Evolutionary conservation across 35 echinoderm and acorn worm species (phyloP), one percentile per base, ranked within the genome.

Genomic region (Nesometra sesokonis): DNA sequence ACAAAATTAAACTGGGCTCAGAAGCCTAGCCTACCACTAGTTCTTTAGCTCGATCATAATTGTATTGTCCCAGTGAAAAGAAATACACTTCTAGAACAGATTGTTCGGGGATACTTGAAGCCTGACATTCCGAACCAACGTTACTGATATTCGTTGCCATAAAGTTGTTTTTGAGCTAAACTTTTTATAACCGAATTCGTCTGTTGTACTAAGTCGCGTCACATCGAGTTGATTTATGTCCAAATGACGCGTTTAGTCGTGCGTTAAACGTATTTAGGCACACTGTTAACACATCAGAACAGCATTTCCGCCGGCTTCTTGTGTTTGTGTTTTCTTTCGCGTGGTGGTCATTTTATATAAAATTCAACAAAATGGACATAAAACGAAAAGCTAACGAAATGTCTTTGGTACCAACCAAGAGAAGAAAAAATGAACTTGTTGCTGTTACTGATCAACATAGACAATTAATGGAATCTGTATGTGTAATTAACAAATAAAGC

Each of bases 341-440:
- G 38, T 43, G 38, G 4, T 43, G n/a, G n/a, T 43, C 15, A 43
- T 43, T 7, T 43, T 43, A 43, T 7, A 7, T 43, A 84, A 35
- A 84, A 37, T 31, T 3, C 5, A 84, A 17, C 30, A 47, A 46
- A 19, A 88, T 81, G 80, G 40, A 81, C 19, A 31, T 32, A 32
- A 95, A 95, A 78, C 32, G 93, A 76, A 86, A 86, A 36, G 90
- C 90, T 77, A 88, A 89, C 32, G 83, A 88, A 76, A 82, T 77
- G 31, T 89, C 93, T 13, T 67, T 95, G 35, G 90, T 95, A 36
- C 86, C 82, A 52, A 57, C 84, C 19, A 95, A 95, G 80, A 91
- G 87, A 89, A 52, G 86, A 15, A 91, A 87, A 46, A 83, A 91
- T 84, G 93, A 95, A 46, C 57, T 95, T 7, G 89, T 95, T 35